Base-by-base conservation (phyloP, 2,113 vertebrate genomes). In the Nymphicus hollandicus region DNA sequence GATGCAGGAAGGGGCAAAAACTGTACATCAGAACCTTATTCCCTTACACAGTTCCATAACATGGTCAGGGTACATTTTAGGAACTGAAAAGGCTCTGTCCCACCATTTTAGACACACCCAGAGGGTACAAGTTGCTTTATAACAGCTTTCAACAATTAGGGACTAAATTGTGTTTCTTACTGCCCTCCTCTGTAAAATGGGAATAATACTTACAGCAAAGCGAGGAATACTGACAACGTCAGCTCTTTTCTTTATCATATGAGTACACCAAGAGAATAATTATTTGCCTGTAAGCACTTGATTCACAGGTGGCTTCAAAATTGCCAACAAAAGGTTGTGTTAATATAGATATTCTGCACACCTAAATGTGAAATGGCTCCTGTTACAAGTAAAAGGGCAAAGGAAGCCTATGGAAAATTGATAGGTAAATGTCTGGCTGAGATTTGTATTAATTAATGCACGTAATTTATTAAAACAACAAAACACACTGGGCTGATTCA, bases 401-500 rank as follows among this genome's bases (percentile, higher is more conserved):
- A 87, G 47, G 24, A 92, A 84, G 35, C 27, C 60, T 73, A 35
- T 49, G n/a, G 56, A 87, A 95, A 93, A 87, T 31, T 24, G 39
- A 68, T 49, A 85, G 47, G 69, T 29, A 84, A 89, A 81, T 7
- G 13, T 63, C 73, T 79, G 56, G 18, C 27, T 87, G 65, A 81
- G 35, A 78, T 86, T 89, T 91, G 74, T 73, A 53, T 83, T 89
- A 80, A 77, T 86, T 73, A 83, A 91, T 83, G 20, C 15, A 13
- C 64, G 10, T 64, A 43, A 93, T 89, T 89, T 82, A 77, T 93
- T 95, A 88, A 80, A 95, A 66, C 47, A 95, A 78, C 46, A 78
- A 83, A 93, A 63, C 68, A 91, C 58, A 69, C 49, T 73, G 79
- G 94, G 73, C 53, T 77, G 85, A 93, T 86, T 89, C 81, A 88